Conservation (phyloP, 2,113 vertebrate genomes). For the Oryctolagus cuniculus region DNA sequence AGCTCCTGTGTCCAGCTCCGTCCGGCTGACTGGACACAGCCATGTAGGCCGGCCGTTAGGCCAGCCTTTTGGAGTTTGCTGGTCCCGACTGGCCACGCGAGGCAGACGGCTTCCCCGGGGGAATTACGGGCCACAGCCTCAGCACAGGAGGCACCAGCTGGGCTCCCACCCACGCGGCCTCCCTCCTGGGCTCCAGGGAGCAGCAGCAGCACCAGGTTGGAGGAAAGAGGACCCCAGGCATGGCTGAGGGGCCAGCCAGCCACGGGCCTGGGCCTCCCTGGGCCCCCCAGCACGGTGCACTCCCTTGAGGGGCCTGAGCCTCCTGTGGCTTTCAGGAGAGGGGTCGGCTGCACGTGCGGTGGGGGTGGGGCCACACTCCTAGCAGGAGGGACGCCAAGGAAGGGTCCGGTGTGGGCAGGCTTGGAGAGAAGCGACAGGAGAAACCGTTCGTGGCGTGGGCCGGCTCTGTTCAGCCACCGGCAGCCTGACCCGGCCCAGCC, state of each 20-base stretch:
- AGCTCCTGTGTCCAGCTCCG: neutral
- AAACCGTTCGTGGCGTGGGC: neutral
- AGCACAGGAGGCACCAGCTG: neutral
- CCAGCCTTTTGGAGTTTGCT: neutral
- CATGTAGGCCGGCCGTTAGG: neutral
- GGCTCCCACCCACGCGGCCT: neutral
- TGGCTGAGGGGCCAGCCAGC: too few relatives aligned
- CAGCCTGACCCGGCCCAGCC: neutral
- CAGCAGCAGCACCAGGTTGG: too few relatives aligned
- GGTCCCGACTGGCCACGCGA: neutral
- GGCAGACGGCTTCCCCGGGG: neutral
- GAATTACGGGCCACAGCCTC: too few relatives aligned
- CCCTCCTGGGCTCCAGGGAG: neutral
- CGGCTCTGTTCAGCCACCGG: neutral
- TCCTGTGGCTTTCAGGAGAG: neutral
- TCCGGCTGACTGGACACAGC: accelerated
- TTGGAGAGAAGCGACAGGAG: neutral
- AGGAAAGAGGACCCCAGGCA: too few relatives aligned
- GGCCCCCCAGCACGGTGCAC: neutral
- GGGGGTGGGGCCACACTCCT: neutral
- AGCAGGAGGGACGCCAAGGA: neutral
- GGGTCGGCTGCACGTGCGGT: neutral
- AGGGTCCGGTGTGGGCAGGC: neutral
- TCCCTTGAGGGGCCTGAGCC: neutral
- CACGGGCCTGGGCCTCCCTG: too few relatives aligned